phyloP scores from a whole-genome alignment of 2,797 vertebrate species.

The Bovichtus variegatus region DNA sequence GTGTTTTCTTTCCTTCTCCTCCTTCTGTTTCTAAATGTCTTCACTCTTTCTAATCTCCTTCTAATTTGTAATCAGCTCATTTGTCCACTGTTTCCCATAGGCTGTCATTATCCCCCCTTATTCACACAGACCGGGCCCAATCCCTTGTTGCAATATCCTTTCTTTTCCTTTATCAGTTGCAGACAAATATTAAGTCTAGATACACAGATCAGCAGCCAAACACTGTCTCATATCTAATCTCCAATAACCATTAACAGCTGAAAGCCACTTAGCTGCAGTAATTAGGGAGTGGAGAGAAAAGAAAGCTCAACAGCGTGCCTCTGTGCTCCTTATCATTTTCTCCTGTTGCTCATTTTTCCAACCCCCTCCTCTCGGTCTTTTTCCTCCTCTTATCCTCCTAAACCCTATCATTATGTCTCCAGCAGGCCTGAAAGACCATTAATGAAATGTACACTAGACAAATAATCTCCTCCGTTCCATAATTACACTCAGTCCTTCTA shows the following conservation, averaged over 20 bases:
- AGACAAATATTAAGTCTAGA: conserved; percentile 37
- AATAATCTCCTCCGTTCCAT: conserved; percentile 40
- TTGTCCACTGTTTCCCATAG: conserved; percentile 26
- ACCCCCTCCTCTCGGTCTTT: background rate
- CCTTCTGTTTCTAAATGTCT: conserved; percentile 1
- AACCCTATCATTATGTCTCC: conserved; percentile 16
- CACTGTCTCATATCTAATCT: conserved; percentile 41
- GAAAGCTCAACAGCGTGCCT: conserved; percentile 12
- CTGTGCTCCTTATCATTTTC: background rate
- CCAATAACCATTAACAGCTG: conserved; percentile 55
- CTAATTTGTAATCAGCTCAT: conserved; percentile 24
- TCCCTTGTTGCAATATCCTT: conserved; percentile 21
- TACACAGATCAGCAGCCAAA: conserved; percentile 13
- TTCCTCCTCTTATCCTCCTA: background rate
- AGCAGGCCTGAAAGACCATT: conserved; percentile 2
- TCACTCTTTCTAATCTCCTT: background rate
- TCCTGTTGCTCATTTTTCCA: background rate
- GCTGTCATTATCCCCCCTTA: conserved; percentile 22
- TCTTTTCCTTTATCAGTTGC: conserved; percentile 16
- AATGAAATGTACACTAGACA: conserved; percentile 41
- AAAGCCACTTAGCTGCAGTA: conserved; percentile 22
- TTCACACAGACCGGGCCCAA: conserved; percentile 15
- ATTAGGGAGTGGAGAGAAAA: conserved; percentile 2
- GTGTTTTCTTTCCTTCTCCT: background rate
- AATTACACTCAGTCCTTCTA: conserved; percentile 13